Conservation (phyloP, 2,888 invertebrate species). For the Melanotus villosus region DNA sequence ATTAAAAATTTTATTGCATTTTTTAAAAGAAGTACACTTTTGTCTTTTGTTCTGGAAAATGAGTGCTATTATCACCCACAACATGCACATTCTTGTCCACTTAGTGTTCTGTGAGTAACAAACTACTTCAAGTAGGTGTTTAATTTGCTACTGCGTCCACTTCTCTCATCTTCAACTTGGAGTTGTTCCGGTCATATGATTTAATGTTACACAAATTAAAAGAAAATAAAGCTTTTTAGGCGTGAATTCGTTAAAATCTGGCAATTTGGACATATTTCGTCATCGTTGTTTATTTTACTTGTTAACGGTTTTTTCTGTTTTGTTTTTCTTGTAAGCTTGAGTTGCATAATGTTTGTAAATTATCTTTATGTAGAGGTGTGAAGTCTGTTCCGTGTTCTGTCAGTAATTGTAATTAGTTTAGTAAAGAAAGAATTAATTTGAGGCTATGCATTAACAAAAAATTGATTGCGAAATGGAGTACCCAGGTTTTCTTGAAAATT, state of each 20-base stretch:
- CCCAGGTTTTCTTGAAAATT: too few relatives aligned
- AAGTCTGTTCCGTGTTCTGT: too few relatives aligned
- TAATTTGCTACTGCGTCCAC: constrained; percentile 27
- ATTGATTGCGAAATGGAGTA: too few relatives aligned
- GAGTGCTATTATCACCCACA: constrained; percentile 24
- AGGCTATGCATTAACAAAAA: too few relatives aligned
- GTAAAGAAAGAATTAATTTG: too few relatives aligned
- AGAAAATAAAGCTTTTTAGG: not conserved
- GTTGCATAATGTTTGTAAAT: too few relatives aligned
- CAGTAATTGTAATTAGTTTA: too few relatives aligned
- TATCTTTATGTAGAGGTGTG: too few relatives aligned
- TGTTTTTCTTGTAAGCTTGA: too few relatives aligned
- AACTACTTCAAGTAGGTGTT: constrained; percentile 36
- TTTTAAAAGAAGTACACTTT: constrained; percentile 5
- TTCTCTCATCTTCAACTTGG: not conserved
- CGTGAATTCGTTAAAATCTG: not conserved
- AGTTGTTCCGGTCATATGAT: constrained; percentile 19
- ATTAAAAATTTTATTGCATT: too few relatives aligned
- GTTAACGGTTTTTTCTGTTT: too few relatives aligned
- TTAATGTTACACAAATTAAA: not conserved
- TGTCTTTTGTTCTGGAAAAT: not conserved
- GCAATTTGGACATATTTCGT: not conserved
- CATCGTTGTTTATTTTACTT: not conserved
- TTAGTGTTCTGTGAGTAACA: constrained; percentile 36
- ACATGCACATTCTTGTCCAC: constrained; percentile 15